phyloP scores from a whole-genome alignment of 2,113 vertebrate species.

The Jacana jacana region DNA sequence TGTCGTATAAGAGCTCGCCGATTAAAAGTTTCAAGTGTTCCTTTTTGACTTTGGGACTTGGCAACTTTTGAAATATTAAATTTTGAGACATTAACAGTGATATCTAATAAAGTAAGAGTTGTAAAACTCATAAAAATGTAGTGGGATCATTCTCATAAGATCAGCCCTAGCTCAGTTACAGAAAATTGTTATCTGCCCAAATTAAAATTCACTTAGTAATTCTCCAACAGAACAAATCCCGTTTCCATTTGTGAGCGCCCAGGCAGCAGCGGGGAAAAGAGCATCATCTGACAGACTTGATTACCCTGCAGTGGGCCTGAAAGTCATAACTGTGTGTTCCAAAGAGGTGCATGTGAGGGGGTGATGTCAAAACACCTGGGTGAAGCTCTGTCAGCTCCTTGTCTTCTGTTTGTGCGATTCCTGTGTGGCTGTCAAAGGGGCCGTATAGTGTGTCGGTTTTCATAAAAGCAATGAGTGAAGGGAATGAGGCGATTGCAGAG shows the following conservation, averaged over 20 bases:
- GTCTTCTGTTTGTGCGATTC: not conserved
- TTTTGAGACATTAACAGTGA: not conserved
- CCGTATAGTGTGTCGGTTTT: not conserved
- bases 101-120: not conserved
- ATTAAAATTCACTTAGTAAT: not conserved
- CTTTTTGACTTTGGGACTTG: not conserved
- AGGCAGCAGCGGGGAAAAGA: not conserved
- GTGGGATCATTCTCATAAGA: not conserved
- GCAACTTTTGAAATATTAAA: not conserved
- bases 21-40: not conserved
- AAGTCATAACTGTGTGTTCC: not conserved
- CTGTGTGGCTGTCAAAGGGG: not conserved
- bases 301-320: not conserved
- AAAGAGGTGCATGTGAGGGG: not conserved
- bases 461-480: constrained; percentile 45
- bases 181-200: not conserved
- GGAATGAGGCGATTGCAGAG: constrained; percentile 6
- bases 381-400: constrained; percentile 23
- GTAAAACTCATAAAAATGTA: not conserved
- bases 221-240: not conserved
- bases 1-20: not conserved
- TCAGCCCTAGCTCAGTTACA: not conserved
- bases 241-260: not conserved
- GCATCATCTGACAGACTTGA: not conserved
- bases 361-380: constrained; percentile 48